Evolutionary conservation across 1,140 invertebrate genomes (phyloP), one percentile per base, ranked within the genome.

Genomic region (Cotesia vestalis): DNA sequence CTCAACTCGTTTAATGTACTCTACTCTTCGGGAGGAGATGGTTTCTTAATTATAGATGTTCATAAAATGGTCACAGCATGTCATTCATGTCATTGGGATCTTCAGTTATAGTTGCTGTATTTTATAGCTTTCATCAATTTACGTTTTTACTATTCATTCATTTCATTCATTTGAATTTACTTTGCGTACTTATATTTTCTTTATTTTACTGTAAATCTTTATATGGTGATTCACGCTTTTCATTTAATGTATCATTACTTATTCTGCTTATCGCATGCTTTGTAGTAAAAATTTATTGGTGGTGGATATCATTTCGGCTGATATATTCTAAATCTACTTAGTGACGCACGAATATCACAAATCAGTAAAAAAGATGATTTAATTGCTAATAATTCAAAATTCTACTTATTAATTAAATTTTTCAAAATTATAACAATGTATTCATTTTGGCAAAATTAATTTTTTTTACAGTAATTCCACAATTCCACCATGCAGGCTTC

Each of bases 391-490:
- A 74, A 46, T 74, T 66, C 35, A 69, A 72, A 73, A 40, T 61
- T 63, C 2, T 27, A 27, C 27, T 27, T 27, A 27, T 27, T 27
- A 27, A 27, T 27, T 27, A 27, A 27, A 27, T 27, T 74, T 60
- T 57, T 73, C 12, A 69, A 74, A 72, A 63, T 75, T 75, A 57
- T 27, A 8, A 66, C 53, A 38, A 52, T 51, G 36, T 63, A 69
- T 69, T 72, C 40, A 78, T 75, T 76, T 62, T 57, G 38, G 68
- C 63, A 77, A 73, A 78, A 73, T 72, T 69, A 60, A 78, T 80
- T 73, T 80, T 81, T 60, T 79, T 85, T 85, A 59, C 83, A 85
- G 83, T 85, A 84, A 85, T 78, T 69, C 73, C 36, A 76, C 66
- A 64, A 72, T 73, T 71, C 74, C 71, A 60, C 63, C 75, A 78